Percentiles rank a stretch among this genome's conserved stretches.
Evolutionary conservation across 2,888 invertebrate genomes (phyloP).

Genomic region (Epirrhoe alternata): DNA sequence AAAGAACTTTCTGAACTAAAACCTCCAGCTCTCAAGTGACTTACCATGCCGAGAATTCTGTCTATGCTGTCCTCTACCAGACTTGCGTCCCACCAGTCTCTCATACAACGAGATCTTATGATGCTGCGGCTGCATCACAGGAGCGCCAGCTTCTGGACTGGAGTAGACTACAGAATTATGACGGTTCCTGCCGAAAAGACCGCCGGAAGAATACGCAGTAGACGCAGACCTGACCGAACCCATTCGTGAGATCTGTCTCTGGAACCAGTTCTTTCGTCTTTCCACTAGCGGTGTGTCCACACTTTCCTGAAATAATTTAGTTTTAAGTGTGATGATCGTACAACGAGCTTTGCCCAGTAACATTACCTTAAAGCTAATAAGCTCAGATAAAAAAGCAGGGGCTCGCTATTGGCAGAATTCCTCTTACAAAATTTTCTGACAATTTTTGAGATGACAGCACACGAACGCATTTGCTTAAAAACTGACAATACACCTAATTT

Average conservation of each 20-base stretch:
- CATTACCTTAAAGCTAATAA: too few species aligned
- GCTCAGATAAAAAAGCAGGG: too few species aligned
- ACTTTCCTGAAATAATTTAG: slow-evolving; percentile 88
- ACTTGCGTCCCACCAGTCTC: slow-evolving; percentile 92
- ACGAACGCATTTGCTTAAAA: too few species aligned
- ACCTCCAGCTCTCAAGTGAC: slow-evolving; percentile 14
- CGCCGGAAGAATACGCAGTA: slow-evolving; percentile 92
- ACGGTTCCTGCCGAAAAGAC: slow-evolving; percentile 90
- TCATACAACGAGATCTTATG: slow-evolving; percentile 94
- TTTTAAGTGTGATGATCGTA: neutral
- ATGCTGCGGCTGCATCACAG: slow-evolving; percentile 64
- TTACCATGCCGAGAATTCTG: slow-evolving; percentile 88
- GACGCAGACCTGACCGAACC: slow-evolving; percentile 94
- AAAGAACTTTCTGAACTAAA: too few species aligned
- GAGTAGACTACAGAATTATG: slow-evolving; percentile 91
- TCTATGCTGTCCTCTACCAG: slow-evolving; percentile 88
- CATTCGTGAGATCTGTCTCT: slow-evolving; percentile 93
- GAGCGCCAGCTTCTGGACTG: slow-evolving; percentile 85
- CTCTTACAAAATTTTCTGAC: too few species aligned
- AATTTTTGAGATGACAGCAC: too few species aligned
- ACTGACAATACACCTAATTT: too few species aligned
- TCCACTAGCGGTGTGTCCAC: slow-evolving; percentile 95
- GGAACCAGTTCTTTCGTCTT: slow-evolving; percentile 94
- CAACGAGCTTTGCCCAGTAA: neutral
- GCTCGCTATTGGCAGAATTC: too few species aligned